Percentiles rank a stretch among this genome's conserved stretches.
These are phyloP conservation scores for Pentalonia nigronervosa DNA, from an alignment of 1,140 invertebrate genomes.

Conservation along the genomic window DNA sequence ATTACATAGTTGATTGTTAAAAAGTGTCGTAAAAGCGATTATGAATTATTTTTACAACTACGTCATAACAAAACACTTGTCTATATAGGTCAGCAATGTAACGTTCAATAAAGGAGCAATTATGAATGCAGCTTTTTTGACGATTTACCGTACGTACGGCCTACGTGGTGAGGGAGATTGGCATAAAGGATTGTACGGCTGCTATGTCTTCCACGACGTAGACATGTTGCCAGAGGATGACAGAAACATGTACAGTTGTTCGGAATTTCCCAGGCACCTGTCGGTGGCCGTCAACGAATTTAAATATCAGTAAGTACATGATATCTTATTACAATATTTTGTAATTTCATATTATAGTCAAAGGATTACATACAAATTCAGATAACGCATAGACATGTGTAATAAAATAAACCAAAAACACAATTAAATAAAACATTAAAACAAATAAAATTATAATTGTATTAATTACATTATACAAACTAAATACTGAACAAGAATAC, in stretches of 20 bases:
- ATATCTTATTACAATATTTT: neutral
- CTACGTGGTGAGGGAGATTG: constrained; percentile 61
- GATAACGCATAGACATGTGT: neutral
- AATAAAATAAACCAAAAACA: neutral
- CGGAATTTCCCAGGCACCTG: constrained; percentile 70
- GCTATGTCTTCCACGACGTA: constrained; percentile 76
- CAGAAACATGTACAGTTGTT: constrained; percentile 72
- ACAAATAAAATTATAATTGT: neutral
- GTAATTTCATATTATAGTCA: neutral
- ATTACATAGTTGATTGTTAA: neutral
- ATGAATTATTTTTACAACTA: neutral
- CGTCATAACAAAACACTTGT: neutral
- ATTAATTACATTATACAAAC: neutral
- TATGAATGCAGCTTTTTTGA: constrained; percentile 73
- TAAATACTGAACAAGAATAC: neutral
- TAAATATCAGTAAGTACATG: constrained; percentile 68
- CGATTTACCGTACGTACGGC: constrained; percentile 63
- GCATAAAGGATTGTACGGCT: constrained; percentile 65
- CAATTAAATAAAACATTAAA: neutral
- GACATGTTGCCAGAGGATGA: constrained; percentile 75
- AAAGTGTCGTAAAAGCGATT: neutral
- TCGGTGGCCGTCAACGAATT: constrained; percentile 73
- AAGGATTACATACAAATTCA: neutral
- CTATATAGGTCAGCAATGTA: constrained; percentile 63
- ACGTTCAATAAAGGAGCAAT: constrained; percentile 75